A percentile compares a stretch with the other conserved stretches of the same genome.
Evolutionary conservation across 2,797 vertebrate species (phyloP).

Genomic region (Hemitrygon akajei): DNA sequence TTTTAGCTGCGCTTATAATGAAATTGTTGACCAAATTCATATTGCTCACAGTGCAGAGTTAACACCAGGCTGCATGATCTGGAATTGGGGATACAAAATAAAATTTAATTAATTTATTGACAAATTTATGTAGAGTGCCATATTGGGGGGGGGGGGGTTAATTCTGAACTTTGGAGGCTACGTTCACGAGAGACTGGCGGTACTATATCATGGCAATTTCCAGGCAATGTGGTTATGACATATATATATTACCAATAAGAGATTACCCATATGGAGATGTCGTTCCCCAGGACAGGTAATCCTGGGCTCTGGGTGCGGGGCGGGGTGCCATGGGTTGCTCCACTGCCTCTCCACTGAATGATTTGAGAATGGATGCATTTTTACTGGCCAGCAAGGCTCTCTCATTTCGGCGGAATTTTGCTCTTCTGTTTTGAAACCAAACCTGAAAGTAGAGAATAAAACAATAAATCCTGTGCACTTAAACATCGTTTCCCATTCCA

Average conservation of each 20-base stretch:
- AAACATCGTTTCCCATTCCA: not conserved
- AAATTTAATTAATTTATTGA: not conserved
- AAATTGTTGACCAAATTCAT: not conserved
- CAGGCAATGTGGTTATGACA: not conserved
- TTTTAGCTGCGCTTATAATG: not conserved
- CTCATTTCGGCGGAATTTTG: conserved; percentile 92
- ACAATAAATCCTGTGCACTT: conserved; percentile 22
- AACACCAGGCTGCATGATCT: not conserved
- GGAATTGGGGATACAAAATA: not conserved
- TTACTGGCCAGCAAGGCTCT: conserved; percentile 96
- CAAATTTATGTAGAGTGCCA: not conserved
- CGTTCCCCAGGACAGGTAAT: conserved; percentile 94
- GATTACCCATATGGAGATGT: conserved; percentile 89
- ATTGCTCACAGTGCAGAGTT: not conserved
- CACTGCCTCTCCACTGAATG: conserved; percentile 90
- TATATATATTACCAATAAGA: conserved; percentile 33
- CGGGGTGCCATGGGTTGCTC: conserved; percentile 95
- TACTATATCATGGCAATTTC: not conserved
- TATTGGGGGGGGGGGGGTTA: conserved; percentile 36
- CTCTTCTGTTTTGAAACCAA: conserved; percentile 96
- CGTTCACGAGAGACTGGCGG: not conserved
- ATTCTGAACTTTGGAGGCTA: not conserved
- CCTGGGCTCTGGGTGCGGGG: conserved; percentile 83
- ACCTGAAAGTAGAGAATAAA: conserved; percentile 61
- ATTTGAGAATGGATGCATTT: conserved; percentile 91